Conservation (phyloP, 2,797 vertebrate species). For the Agapornis canus region DNA sequence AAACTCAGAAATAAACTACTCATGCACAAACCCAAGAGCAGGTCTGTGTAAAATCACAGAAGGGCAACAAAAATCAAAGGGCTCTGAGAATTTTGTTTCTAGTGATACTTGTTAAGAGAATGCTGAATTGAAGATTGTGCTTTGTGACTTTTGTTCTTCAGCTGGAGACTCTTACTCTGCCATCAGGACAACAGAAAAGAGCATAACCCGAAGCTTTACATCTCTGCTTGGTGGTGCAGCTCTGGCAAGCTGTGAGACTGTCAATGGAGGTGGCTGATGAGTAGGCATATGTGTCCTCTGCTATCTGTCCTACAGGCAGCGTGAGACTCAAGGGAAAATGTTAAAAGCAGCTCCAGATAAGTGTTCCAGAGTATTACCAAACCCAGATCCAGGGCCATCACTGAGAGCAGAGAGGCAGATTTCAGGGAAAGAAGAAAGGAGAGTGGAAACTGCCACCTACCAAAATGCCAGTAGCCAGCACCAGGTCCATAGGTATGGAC, state of each 20-base stretch:
- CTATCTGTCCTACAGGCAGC: fast-evolving
- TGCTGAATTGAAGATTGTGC: neutral
- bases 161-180: neutral
- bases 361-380: neutral
- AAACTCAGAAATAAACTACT: neutral
- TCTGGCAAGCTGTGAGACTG: no score
- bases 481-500: no score
- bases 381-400: neutral
- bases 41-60: neutral
- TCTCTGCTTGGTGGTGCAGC: neutral
- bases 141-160: neutral
- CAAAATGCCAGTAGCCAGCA: neutral
- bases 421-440: neutral
- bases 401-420: neutral
- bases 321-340: neutral
- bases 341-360: neutral
- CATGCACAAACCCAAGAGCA: neutral
- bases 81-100: neutral
- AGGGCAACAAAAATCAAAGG: neutral
- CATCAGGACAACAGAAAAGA: neutral
- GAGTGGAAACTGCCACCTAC: neutral
- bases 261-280: neutral
- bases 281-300: fast-evolving
- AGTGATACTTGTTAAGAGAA: neutral
- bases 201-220: no score